phyloP scores from a whole-genome alignment of 2,113 vertebrate species.

The Hippocampus mohnikei region DNA sequence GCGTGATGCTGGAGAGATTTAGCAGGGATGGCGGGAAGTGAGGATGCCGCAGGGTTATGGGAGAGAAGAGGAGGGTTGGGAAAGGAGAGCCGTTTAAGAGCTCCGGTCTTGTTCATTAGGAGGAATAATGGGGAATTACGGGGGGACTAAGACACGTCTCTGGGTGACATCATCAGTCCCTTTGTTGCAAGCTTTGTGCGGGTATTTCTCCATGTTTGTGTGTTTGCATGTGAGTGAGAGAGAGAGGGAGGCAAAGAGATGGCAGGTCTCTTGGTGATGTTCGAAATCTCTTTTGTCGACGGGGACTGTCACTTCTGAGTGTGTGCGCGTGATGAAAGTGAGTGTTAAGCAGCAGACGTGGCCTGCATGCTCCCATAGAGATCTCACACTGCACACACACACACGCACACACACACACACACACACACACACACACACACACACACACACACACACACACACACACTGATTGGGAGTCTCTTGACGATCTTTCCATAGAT shows the following conservation, averaged over 20 bases:
- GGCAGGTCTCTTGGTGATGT: constrained; percentile 70
- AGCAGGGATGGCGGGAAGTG: constrained; percentile 48
- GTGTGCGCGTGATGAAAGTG: constrained; percentile 69
- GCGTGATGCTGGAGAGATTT: constrained; percentile 48
- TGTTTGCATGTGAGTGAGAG: constrained; percentile 19
- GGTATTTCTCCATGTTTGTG: constrained; percentile 48
- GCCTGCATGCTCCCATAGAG: constrained; percentile 60
- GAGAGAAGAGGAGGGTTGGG: constrained; percentile 18
- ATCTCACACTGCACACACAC: constrained; percentile 32
- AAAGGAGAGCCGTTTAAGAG: constrained; percentile 51
- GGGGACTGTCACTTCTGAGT: constrained; percentile 73
- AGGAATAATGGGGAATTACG: constrained; percentile 67
- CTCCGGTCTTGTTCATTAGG: constrained; percentile 63
- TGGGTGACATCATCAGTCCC: constrained; percentile 60
- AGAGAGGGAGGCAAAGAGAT: constrained; percentile 37
- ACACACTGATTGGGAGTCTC: constrained; percentile 40
- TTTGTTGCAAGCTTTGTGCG: constrained; percentile 49
- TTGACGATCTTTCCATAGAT: constrained; percentile 60
- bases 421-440: constrained; percentile 26
- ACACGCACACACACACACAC: constrained; percentile 25
- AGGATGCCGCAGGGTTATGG: constrained; percentile 45
- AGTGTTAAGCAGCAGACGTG: constrained; percentile 64
- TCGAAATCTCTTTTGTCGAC: constrained; percentile 69
- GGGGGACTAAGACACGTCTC: constrained; percentile 59
- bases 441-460: constrained; percentile 28